Percentiles rank a stretch among this genome's conserved stretches.
These are phyloP conservation scores for Lypha dubia DNA, from an alignment of 2,888 invertebrate species.

Conservation along the genomic window DNA sequence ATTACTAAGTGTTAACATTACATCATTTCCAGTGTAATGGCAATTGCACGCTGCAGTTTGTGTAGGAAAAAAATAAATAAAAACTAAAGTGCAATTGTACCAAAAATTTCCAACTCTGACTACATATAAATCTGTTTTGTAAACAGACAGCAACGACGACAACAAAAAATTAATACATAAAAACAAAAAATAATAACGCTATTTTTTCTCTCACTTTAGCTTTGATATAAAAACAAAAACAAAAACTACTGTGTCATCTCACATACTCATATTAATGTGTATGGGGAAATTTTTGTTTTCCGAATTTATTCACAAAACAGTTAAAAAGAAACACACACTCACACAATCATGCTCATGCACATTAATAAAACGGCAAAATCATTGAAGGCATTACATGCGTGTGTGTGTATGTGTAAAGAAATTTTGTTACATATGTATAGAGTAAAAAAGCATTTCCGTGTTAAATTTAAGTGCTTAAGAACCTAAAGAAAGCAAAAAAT, in stretches of 20 bases:
- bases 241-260: constrained; percentile 39
- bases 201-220: constrained; percentile 41
- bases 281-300: constrained; percentile 12
- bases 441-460: constrained; percentile 64
- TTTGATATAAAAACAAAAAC: constrained; percentile 4
- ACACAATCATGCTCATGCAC: background rate
- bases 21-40: background rate
- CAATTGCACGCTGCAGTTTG: background rate
- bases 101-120: constrained; percentile 23
- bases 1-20: background rate
- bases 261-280: constrained; percentile 52
- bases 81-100: constrained; percentile 3
- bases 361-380: constrained; percentile 10
- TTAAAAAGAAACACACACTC: constrained; percentile 5
- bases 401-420: background rate
- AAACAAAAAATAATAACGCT: constrained; percentile 17
- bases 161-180: background rate
- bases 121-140: constrained; percentile 31
- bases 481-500: constrained; percentile 29
- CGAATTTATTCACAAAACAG: constrained; percentile 36
- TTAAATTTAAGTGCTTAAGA: constrained; percentile 63
- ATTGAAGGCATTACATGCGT: constrained; percentile 7
- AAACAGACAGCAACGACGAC: constrained; percentile 25
- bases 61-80: too few relatives aligned
- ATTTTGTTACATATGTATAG: background rate